These are phyloP conservation scores for Diachasmimorpha longicaudata DNA, from an alignment of 1,140 invertebrate genomes.

Conservation along the genomic window DNA sequence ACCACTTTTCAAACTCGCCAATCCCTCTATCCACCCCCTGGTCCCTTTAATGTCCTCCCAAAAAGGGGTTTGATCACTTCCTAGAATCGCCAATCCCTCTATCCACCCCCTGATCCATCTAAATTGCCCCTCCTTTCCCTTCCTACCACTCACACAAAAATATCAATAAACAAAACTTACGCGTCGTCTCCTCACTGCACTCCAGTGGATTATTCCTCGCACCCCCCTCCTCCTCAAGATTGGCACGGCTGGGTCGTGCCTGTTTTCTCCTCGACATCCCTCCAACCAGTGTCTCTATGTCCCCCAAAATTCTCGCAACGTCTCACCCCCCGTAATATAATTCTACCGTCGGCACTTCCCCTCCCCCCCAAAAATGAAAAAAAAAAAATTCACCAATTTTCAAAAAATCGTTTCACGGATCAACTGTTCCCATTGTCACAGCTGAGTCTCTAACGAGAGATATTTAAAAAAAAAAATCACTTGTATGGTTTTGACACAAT, in stretches of 20 bases:
- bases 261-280: conserved; percentile 63
- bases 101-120: too few relatives aligned
- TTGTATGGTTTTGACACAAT: background rate
- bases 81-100: too few relatives aligned
- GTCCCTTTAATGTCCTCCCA: too few relatives aligned
- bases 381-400: background rate
- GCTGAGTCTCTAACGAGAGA: background rate
- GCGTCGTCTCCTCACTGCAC: conserved; percentile 41
- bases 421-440: background rate
- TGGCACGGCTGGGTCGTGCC: conserved; percentile 61
- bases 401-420: background rate
- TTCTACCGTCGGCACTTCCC: background rate
- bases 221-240: conserved; percentile 59
- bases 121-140: too few relatives aligned
- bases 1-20: too few relatives aligned
- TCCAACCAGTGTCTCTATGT: conserved; percentile 35
- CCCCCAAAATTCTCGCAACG: background rate
- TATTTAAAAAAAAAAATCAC: background rate
- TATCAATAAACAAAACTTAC: conserved; percentile 45
- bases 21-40: too few relatives aligned
- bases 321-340: too few relatives aligned
- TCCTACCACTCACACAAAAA: too few relatives aligned
- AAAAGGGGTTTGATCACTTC: too few relatives aligned
- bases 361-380: background rate
- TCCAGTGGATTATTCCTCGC: conserved; percentile 50